Conservation (phyloP, 1,140 invertebrate species). For the Homarus americanus region DNA sequence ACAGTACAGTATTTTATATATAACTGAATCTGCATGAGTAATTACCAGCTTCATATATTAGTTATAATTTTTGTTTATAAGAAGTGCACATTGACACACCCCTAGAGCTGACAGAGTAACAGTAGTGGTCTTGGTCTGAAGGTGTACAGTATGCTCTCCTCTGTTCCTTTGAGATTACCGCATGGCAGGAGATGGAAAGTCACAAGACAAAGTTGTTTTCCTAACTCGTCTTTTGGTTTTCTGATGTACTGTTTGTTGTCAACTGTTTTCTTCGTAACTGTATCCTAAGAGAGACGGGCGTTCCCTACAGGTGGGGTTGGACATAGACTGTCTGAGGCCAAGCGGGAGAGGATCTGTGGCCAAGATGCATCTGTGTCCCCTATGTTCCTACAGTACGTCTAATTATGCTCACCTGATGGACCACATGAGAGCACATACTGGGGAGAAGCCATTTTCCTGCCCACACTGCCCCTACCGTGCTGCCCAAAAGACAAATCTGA, state of each 20-base stretch:
- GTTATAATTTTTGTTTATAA: neutral
- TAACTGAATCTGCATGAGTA: neutral
- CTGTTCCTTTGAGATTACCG: neutral
- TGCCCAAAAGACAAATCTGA: conserved; percentile 62
- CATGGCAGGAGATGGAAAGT: neutral
- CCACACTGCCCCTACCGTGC: conserved; percentile 62
- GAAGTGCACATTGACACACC: neutral
- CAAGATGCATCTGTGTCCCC: conserved; percentile 58
- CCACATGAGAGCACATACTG: conserved; percentile 64
- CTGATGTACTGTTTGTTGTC: conserved; percentile 16
- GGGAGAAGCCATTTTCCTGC: conserved; percentile 66
- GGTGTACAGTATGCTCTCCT: neutral
- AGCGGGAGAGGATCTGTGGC: conserved; percentile 38
- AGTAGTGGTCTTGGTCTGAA: conserved; percentile 32
- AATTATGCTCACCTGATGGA: conserved; percentile 65
- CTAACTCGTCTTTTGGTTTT: conserved; percentile 7
- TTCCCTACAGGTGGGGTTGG: conserved; percentile 57
- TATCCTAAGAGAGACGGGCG: conserved; percentile 54
- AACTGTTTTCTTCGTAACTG: neutral
- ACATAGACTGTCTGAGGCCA: conserved; percentile 40
- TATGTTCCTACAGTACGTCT: conserved; percentile 56
- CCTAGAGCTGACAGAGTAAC: conserved; percentile 50
- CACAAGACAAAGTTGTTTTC: conserved; percentile 1
- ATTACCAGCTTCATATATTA: neutral
- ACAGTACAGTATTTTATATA: no score